A percentile compares a stretch with the other conserved stretches of the same genome.
Evolutionary conservation across 2,888 invertebrate genomes (phyloP).

Genomic region (Beris morrisii): DNA sequence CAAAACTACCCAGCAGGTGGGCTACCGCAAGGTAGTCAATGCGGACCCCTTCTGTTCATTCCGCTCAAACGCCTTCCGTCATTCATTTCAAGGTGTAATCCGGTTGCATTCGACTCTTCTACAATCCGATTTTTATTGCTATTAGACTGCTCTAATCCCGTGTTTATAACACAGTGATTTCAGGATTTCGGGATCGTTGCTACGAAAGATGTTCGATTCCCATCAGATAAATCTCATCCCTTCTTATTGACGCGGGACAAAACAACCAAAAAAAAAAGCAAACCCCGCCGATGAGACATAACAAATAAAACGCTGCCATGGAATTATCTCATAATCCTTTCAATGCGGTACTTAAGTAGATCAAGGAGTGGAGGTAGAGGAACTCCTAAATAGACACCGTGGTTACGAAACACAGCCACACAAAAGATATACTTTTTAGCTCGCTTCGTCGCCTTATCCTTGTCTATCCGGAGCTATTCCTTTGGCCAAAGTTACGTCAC

Average conservation of each 20-base stretch:
- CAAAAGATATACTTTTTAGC: constrained; percentile 14
- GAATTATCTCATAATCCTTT: constrained; percentile 50
- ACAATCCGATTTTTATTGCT: constrained; percentile 22
- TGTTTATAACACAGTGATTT: constrained; percentile 27
- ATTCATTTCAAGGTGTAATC: constrained; percentile 22
- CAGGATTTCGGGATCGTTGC: constrained; percentile 9
- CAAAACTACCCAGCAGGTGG: constrained; percentile 26
- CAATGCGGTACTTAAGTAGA: constrained; percentile 56
- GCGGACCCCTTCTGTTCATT: constrained; percentile 12
- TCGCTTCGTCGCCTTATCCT: constrained; percentile 27
- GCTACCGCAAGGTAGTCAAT: constrained; percentile 22
- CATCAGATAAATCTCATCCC: constrained; percentile 20
- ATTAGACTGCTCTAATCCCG: constrained; percentile 29
- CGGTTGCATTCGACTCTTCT: constrained; percentile 29
- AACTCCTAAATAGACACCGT: constrained; percentile 23
- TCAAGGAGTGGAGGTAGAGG: constrained; percentile 49
- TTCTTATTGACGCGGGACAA: constrained; percentile 2
- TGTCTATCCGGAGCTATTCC: constrained; percentile 1
- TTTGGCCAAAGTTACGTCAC: neutral
- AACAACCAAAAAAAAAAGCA: constrained; percentile 1
- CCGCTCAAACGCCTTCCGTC: constrained; percentile 20
- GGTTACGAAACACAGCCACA: constrained; percentile 26
- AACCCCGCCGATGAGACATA: constrained; percentile 19
- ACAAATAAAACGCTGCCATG: constrained; percentile 20
- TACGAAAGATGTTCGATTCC: constrained; percentile 25